Percentiles rank a stretch among this genome's conserved stretches.
These are phyloP conservation scores for Matsumurasca onukii DNA, from an alignment of 1,140 invertebrate species.

Conservation along the genomic window DNA sequence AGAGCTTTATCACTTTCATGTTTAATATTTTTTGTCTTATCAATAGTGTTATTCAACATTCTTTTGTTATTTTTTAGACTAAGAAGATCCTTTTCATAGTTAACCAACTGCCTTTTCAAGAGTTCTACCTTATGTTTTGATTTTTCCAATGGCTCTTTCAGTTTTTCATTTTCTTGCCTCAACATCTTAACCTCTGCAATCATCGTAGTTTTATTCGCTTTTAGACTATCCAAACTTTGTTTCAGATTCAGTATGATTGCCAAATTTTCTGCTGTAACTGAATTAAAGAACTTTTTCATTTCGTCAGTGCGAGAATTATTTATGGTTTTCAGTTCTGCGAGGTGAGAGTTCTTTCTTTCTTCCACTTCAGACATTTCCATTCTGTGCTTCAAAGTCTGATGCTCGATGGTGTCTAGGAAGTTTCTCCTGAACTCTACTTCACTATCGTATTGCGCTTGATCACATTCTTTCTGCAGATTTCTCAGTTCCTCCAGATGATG, in stretches of 20 bases:
- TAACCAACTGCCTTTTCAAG: neutral
- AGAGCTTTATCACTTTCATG: neutral
- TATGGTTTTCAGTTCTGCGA: neutral
- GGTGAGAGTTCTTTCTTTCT: slow-evolving; percentile 16
- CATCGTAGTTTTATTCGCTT: neutral
- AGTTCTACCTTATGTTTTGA: neutral
- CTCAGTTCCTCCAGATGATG: neutral
- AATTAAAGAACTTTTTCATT: slow-evolving; percentile 2
- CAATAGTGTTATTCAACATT: slow-evolving; percentile 1
- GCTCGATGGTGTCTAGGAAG: neutral
- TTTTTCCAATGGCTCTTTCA: neutral
- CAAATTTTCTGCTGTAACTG: slow-evolving; percentile 3
- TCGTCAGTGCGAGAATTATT: neutral
- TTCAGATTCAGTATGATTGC: neutral
- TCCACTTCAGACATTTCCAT: slow-evolving; percentile 17
- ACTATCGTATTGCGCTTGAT: neutral
- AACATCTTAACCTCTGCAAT: neutral
- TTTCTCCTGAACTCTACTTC: slow-evolving; percentile 1
- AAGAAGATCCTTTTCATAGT: slow-evolving; percentile 15
- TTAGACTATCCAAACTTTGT: neutral
- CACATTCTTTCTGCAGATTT: neutral
- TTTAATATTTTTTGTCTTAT: neutral
- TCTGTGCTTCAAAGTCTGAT: neutral
- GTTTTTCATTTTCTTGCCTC: neutral
- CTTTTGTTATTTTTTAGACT: slow-evolving; percentile 14